Evolutionary conservation across 2,113 vertebrate species (phyloP).

Genomic region (Carettochelys insculpta): DNA sequence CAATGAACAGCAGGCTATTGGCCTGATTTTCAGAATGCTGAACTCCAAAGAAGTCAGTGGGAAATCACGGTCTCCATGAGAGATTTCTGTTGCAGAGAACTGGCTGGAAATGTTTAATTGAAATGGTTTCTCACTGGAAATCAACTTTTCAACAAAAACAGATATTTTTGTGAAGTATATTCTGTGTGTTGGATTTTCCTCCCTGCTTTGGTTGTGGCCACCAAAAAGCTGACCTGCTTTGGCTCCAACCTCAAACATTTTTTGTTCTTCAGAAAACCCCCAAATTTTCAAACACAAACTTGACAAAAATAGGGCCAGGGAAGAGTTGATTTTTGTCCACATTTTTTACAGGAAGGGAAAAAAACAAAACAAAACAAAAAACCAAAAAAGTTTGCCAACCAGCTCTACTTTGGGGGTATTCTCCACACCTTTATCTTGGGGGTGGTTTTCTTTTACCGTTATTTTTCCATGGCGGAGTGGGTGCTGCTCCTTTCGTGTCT

Average conservation of each 20-base stretch:
- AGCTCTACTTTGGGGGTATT: not conserved
- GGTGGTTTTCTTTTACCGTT: slow-evolving; percentile 12
- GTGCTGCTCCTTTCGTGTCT: not conserved
- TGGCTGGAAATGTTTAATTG: accelerated
- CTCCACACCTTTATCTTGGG: not conserved
- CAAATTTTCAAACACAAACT: not conserved
- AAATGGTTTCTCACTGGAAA: not conserved
- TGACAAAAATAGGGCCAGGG: not conserved
- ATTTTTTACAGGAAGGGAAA: not conserved
- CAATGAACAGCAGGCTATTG: not conserved
- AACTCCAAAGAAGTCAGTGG: not conserved
- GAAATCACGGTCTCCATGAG: not conserved
- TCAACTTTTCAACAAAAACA: not conserved
- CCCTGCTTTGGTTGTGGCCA: not conserved
- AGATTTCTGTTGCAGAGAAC: not conserved
- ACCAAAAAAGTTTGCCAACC: slow-evolving; percentile 3
- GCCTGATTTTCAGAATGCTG: not conserved
- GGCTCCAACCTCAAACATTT: not conserved
- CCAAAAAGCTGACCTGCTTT: not conserved
- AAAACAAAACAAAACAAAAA: too few relatives aligned
- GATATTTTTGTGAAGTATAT: not conserved
- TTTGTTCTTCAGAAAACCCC: not conserved
- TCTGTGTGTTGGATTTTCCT: too few relatives aligned
- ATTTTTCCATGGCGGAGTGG: not conserved
- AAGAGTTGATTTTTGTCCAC: not conserved